Conservation (phyloP, 1,140 invertebrate species). For the Microplitis demolitor region DNA sequence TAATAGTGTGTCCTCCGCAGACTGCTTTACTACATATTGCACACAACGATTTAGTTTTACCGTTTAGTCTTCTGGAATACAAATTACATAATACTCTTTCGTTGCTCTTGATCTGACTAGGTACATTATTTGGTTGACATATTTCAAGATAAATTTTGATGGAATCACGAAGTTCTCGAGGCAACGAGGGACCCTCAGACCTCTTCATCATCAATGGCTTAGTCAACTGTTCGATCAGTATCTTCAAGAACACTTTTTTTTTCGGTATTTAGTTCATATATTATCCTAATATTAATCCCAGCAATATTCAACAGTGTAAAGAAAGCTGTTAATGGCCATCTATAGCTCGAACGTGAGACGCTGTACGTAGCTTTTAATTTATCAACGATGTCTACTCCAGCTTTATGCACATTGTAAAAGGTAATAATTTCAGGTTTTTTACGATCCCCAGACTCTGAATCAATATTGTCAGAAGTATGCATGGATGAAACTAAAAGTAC, state of each 20-base stretch:
- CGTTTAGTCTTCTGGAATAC: too few relatives aligned
- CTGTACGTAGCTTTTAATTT: conserved; percentile 38
- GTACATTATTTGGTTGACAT: too few relatives aligned
- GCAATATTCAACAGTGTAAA: neutral
- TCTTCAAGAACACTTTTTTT: conserved; percentile 5
- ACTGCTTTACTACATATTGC: too few relatives aligned
- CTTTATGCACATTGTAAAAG: conserved; percentile 48
- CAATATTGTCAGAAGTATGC: conserved; percentile 34
- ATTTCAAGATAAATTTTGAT: too few relatives aligned
- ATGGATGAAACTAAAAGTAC: conserved; percentile 35
- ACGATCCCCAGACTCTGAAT: conserved; percentile 27
- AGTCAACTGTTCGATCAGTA: neutral
- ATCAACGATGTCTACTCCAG: conserved; percentile 50
- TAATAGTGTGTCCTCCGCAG: too few relatives aligned
- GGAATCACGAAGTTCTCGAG: too few relatives aligned
- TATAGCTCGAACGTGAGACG: conserved; percentile 27
- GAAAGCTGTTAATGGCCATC: conserved; percentile 42
- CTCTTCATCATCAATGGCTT: neutral
- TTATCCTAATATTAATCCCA: neutral
- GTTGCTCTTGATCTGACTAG: too few relatives aligned
- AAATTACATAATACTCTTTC: too few relatives aligned
- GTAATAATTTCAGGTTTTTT: conserved; percentile 50
- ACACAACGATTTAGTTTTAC: too few relatives aligned
- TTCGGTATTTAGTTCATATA: neutral
- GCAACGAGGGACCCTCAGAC: neutral